A percentile compares a stretch with the other conserved stretches of the same genome.
Conservation (phyloP, 1,140 invertebrate species). For the Pinna nobilis region DNA sequence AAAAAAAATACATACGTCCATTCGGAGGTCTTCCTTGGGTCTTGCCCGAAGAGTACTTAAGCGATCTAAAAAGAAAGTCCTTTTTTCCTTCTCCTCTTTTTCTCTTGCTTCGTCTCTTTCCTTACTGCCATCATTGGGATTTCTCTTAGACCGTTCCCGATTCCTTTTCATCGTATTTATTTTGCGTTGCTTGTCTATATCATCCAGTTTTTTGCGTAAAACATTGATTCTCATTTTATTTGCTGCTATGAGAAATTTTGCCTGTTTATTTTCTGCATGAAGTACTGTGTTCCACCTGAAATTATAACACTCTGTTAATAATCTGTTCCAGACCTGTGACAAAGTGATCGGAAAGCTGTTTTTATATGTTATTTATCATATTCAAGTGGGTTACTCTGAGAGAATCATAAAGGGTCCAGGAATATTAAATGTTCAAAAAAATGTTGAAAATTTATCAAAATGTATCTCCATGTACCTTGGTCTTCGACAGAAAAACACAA, state of each 20-base stretch:
- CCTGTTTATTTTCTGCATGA: conserved; percentile 60
- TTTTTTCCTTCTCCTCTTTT: conserved; percentile 10
- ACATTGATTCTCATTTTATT: conserved; percentile 54
- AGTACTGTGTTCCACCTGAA: conserved; percentile 61
- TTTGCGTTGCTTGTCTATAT: conserved; percentile 31
- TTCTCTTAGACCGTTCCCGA: conserved; percentile 10
- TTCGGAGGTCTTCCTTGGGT: conserved; percentile 1
- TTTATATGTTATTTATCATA: too few species aligned
- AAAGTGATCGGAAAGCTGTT: too few species aligned
- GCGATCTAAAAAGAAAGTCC: conserved; percentile 8
- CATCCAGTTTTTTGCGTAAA: conserved; percentile 38
- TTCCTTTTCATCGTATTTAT: conserved; percentile 7
- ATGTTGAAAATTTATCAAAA: too few species aligned
- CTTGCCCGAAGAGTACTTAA: not conserved
- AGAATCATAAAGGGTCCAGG: too few species aligned
- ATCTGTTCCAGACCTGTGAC: too few species aligned
- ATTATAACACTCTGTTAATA: too few species aligned
- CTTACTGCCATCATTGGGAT: not conserved
- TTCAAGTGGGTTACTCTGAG: too few species aligned
- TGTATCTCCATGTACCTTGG: too few species aligned
- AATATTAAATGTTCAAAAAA: too few species aligned
- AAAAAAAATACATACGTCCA: not conserved
- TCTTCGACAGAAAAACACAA: too few species aligned
- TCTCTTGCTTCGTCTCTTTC: not conserved
- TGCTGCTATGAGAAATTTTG: conserved; percentile 57